Evolutionary conservation across 2,797 vertebrate genomes (phyloP).

Genomic region (Cryptoblepharus egeriae): DNA sequence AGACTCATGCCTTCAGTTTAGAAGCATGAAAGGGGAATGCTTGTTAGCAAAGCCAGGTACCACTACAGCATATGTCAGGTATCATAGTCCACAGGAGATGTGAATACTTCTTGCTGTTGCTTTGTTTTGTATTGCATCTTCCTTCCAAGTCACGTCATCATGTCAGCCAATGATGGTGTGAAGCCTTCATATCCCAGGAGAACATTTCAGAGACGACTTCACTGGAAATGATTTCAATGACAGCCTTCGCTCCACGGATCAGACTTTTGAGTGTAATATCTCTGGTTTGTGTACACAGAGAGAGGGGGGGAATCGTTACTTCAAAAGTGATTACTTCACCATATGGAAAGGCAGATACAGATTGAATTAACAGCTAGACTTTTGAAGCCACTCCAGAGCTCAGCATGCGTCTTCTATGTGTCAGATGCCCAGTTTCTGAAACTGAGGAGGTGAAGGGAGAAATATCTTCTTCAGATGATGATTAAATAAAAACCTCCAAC

Average conservation of each 20-base stretch:
- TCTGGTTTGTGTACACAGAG: not conserved
- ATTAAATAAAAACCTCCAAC: too few relatives aligned
- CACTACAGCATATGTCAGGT: not conserved
- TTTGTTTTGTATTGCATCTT: constrained; percentile 6
- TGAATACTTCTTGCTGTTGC: not conserved
- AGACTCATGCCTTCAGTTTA: not conserved
- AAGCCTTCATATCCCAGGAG: not conserved
- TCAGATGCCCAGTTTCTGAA: not conserved
- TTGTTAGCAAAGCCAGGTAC: not conserved
- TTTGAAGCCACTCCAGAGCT: not conserved
- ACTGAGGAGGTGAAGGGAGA: too few relatives aligned
- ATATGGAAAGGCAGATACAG: not conserved
- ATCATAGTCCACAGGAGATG: not conserved
- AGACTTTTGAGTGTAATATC: not conserved
- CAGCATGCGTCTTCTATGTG: not conserved
- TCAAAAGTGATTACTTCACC: too few relatives aligned
- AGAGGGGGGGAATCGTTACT: not conserved
- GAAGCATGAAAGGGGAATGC: not conserved
- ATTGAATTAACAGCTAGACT: not conserved
- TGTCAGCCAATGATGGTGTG: not conserved
- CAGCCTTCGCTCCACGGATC: not conserved
- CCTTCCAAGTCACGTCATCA: not conserved
- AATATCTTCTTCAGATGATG: too few relatives aligned
- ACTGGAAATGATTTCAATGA: constrained; percentile 1
- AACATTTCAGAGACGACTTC: constrained; percentile 1